phyloP scores from a whole-genome alignment of 2,888 invertebrate species.

The Dryomyza anilis region DNA sequence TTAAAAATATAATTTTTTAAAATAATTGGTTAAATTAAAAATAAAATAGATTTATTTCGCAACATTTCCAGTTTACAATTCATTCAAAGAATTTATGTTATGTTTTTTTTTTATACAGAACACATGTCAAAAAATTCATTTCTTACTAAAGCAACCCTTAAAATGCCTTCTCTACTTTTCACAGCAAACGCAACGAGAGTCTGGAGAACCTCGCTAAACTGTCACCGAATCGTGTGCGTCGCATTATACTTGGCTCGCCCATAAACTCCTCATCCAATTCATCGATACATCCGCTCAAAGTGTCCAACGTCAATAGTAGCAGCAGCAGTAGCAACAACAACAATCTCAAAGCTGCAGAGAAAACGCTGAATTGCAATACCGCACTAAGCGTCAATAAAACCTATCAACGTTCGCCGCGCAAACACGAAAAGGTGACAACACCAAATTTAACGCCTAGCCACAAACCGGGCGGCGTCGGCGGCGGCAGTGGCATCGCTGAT shows the following conservation, averaged over 20 bases:
- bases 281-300: slow-evolving; percentile 27
- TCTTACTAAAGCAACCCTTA: no score
- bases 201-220: slow-evolving; percentile 47
- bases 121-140: not conserved
- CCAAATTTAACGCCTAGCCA: slow-evolving; percentile 29
- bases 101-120: slow-evolving; percentile 15
- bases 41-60: no score
- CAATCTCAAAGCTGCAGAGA: slow-evolving; percentile 23
- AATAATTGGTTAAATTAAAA: no score
- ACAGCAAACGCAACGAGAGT: slow-evolving; percentile 48
- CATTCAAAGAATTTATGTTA: no score
- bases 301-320: slow-evolving; percentile 2
- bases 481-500: no score
- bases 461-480: no score
- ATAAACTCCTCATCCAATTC: slow-evolving; percentile 45
- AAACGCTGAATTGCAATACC: not conserved
- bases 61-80: no score
- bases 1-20: no score
- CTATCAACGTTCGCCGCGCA: slow-evolving; percentile 30
- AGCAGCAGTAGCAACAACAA: no score
- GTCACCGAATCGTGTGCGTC: slow-evolving; percentile 49
- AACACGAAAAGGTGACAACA: slow-evolving; percentile 29
- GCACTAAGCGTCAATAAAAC: slow-evolving; percentile 2
- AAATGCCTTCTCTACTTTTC: slow-evolving; percentile 26
- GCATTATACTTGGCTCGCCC: slow-evolving; percentile 52